Evolutionary conservation across 2,797 vertebrate genomes (phyloP), one percentile per base, ranked within the genome.

Genomic region (Todus mexicanus): DNA sequence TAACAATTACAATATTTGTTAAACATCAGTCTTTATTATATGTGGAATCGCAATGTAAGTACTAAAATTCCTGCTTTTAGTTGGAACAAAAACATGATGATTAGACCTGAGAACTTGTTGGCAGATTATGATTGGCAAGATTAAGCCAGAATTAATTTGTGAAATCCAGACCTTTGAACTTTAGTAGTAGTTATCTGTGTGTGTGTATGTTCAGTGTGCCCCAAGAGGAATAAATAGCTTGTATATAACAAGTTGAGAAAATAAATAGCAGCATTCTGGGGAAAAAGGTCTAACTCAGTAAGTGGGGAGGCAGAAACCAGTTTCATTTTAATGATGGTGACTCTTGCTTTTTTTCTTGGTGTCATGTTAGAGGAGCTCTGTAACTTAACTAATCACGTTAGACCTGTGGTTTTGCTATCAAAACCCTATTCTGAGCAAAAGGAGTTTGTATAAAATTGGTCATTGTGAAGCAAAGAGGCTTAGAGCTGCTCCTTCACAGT

Each of bases 1-100:
- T 85, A 91, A 74, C 64, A 94, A 70, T 94, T 85, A 45, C 42
- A 84, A 18, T 87, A 53, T 88, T 97, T 95, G 96, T 90, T 79
- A 87, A 96, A 92, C 84, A 93, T 90, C 83, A 48, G 43, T 63
- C 42, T 95, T 93, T 50, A 88, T 78, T 94, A 88, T 78, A 92
- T 74, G 33, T 35, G 75, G 61, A 92, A 92, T 80, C 94, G 69
- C 31, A 93, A 35, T 82, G 2, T 19, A 93, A 45, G 66, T 87
- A 72, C 78, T 92, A 87, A 84, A 87, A 93, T 81, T 92, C 72
- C 53, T 86, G 43, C 59, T 85, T 91, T 89, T 60, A 81, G 13
- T 74, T 47, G 27, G 37, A 78, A 65, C 23, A 61, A 63, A 83
- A 89, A 85, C 40, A 31, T 27, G 37, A 53, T 89, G 72, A 65